phyloP scores from a whole-genome alignment of 2,113 vertebrate genomes.

The Mirza zaza region DNA sequence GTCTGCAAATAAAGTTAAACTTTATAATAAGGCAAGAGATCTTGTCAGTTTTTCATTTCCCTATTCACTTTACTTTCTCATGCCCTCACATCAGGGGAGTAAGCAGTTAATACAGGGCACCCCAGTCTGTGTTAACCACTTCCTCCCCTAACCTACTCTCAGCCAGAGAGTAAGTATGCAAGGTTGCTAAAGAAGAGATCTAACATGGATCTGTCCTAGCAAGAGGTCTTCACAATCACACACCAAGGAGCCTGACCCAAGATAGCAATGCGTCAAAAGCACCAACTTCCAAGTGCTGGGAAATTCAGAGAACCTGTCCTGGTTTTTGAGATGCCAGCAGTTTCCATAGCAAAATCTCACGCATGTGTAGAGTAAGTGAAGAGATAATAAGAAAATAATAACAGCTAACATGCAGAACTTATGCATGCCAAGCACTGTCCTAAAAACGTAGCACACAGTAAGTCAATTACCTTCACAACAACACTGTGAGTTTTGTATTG shows the following conservation, averaged over 20 bases:
- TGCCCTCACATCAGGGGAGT: not conserved
- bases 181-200: not conserved
- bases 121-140: not conserved
- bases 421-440: not conserved
- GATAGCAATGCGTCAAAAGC: not conserved
- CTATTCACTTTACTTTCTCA: not conserved
- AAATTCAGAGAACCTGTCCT: not conserved
- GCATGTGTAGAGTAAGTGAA: not conserved
- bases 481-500: not conserved
- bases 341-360: not conserved
- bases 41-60: not conserved
- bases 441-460: not conserved
- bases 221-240: not conserved
- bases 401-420: not conserved
- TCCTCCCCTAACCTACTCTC: not conserved
- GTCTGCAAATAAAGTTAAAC: not conserved
- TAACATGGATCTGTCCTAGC: not conserved
- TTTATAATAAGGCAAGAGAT: not conserved
- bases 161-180: not conserved
- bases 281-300: not conserved
- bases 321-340: not conserved
- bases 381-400: not conserved
- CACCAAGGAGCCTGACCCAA: not conserved
- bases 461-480: not conserved
- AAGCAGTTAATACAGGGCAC: not conserved